A percentile compares a stretch with the other conserved stretches of the same genome.
Evolutionary conservation across 2,113 vertebrate species (phyloP).

Genomic region (Nibea albiflora): DNA sequence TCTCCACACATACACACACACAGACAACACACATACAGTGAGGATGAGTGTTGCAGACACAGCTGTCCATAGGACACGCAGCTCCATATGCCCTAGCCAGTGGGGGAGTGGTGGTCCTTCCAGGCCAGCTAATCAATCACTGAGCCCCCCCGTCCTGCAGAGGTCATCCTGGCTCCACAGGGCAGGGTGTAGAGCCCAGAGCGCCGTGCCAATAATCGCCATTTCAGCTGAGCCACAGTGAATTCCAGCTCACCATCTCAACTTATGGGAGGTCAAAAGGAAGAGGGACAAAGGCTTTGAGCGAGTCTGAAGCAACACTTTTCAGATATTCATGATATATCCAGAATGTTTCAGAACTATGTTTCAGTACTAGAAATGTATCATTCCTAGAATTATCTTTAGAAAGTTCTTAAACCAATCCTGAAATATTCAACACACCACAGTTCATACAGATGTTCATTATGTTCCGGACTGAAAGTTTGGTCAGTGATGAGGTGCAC

Average conservation of each 20-base stretch:
- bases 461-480: not conserved
- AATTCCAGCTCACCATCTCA: conserved; percentile 49
- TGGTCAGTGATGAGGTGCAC: too few relatives aligned
- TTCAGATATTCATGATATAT: not conserved
- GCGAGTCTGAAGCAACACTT: conserved; percentile 11
- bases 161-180: conserved; percentile 74
- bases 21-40: conserved; percentile 38
- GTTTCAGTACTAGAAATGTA: not conserved
- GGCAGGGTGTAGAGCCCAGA: conserved; percentile 71
- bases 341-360: not conserved
- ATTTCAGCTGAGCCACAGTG: conserved; percentile 70
- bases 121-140: conserved; percentile 84
- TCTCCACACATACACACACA: conserved; percentile 18
- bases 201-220: conserved; percentile 65
- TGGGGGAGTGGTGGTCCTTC: conserved; percentile 71
- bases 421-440: not conserved
- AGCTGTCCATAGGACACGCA: conserved; percentile 73
- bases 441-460: not conserved
- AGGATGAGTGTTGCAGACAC: conserved; percentile 66
- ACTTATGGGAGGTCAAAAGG: conserved; percentile 48
- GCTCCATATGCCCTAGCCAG: conserved; percentile 82
- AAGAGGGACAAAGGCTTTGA: conserved; percentile 9
- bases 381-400: not conserved
- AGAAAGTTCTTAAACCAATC: not conserved
- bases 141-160: conserved; percentile 57